A percentile compares a stretch with the other conserved stretches of the same genome.
phyloP scores from a whole-genome alignment of 2,888 invertebrate species.

The Cynaeus angustus region DNA sequence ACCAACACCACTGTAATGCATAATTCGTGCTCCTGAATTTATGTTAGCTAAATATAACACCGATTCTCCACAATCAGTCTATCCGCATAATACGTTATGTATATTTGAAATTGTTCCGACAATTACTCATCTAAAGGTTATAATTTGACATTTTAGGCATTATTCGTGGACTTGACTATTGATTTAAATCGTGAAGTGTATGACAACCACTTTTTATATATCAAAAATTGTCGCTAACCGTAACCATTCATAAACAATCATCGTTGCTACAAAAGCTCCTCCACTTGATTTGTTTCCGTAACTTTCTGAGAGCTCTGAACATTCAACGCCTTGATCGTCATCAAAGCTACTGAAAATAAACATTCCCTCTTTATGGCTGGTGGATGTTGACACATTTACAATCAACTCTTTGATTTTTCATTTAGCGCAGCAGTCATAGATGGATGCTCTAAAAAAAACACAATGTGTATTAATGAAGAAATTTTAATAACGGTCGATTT shows the following conservation, averaged over 20 bases:
- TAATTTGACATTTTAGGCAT: conserved; percentile 1
- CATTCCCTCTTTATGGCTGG: conserved; percentile 27
- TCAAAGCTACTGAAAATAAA: conserved; percentile 43
- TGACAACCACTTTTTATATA: background rate
- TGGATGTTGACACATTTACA: conserved; percentile 34
- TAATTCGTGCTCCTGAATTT: too few species aligned
- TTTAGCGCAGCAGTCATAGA: conserved; percentile 7
- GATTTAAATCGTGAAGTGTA: conserved; percentile 1
- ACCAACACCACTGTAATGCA: too few species aligned
- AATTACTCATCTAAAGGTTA: conserved; percentile 13
- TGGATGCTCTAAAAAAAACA: conserved; percentile 35
- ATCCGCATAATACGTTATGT: background rate
- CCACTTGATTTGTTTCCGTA: too few species aligned
- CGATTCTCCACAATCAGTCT: too few species aligned
- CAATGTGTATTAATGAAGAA: conserved; percentile 46
- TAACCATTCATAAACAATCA: too few species aligned
- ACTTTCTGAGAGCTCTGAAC: conserved; percentile 13
- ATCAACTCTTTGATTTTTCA: conserved; percentile 28
- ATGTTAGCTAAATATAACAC: too few species aligned
- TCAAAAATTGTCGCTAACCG: too few species aligned
- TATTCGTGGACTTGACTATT: conserved; percentile 2
- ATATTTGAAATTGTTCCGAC: conserved; percentile 7
- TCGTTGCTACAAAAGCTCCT: too few species aligned
- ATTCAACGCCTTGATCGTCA: conserved; percentile 25
- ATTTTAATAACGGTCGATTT: conserved; percentile 45